Conservation (phyloP, 1,140 invertebrate genomes). For the Drosophila rhopaloa region DNA sequence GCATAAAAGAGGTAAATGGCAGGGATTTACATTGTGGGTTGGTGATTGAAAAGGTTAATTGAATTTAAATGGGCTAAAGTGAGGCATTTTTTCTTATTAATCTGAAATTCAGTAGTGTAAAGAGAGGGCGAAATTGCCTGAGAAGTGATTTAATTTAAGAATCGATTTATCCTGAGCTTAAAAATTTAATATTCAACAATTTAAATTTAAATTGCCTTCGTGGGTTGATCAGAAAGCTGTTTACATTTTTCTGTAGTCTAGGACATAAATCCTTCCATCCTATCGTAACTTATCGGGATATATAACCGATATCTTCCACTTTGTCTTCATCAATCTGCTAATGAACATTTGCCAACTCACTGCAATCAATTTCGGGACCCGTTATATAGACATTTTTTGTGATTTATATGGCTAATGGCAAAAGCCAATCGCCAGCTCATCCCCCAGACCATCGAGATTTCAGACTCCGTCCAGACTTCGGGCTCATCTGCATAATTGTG, state of each 20-base stretch:
- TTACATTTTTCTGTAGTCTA: not conserved
- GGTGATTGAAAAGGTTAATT: slow-evolving; percentile 35
- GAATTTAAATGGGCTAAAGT: slow-evolving; percentile 21
- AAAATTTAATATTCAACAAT: no score
- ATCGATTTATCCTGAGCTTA: no score
- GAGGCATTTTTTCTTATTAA: not conserved
- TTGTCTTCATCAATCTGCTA: slow-evolving; percentile 32
- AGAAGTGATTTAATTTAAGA: no score
- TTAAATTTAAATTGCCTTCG: no score
- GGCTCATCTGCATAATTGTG: slow-evolving; percentile 74
- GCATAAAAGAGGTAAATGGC: slow-evolving; percentile 19
- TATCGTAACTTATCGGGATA: not conserved
- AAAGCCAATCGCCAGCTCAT: slow-evolving; percentile 37
- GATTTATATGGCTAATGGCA: slow-evolving; percentile 44
- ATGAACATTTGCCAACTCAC: slow-evolving; percentile 33
- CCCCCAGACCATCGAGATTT: not conserved
- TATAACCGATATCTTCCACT: slow-evolving; percentile 9
- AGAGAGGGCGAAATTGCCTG: no score
- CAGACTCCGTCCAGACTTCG: slow-evolving; percentile 2
- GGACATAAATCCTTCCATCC: not conserved
- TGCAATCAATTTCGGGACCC: slow-evolving; percentile 29
- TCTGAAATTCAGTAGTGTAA: no score
- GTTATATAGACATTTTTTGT: slow-evolving; percentile 47
- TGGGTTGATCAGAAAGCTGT: no score
- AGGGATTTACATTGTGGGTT: slow-evolving; percentile 22